Evolutionary conservation across 2,797 vertebrate species (phyloP).

Genomic region (Gymnoscopelus microlampas): DNA sequence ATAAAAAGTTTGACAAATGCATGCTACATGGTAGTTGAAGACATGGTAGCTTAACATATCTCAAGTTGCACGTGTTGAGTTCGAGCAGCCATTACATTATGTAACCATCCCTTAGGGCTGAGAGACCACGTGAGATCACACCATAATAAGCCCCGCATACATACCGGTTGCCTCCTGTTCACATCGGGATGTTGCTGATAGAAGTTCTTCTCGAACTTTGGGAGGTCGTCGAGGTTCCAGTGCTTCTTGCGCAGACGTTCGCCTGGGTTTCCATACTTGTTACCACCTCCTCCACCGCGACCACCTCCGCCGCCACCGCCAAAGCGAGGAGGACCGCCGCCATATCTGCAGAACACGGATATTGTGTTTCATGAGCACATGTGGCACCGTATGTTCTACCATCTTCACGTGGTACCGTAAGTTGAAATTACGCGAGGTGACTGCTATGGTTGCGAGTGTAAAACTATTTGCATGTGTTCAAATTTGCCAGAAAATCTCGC

Average conservation of each 20-base stretch:
- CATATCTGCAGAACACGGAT: constrained; percentile 74
- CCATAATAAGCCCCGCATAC: constrained; percentile 33
- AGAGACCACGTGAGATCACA: neutral
- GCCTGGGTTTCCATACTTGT: constrained; percentile 96
- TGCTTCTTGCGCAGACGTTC: constrained; percentile 96
- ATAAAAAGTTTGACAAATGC: neutral
- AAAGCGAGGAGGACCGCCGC: constrained; percentile 91
- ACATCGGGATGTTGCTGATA: constrained; percentile 94
- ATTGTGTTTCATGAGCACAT: too few species aligned
- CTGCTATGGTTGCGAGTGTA: too few species aligned
- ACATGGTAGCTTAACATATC: constrained; percentile 28
- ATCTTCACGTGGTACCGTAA: too few species aligned
- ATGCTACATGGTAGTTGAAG: neutral
- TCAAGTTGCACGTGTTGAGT: constrained; percentile 39
- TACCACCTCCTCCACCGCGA: constrained; percentile 79
- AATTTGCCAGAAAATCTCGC: too few species aligned
- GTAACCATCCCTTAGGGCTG: constrained; percentile 14
- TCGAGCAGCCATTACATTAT: constrained; percentile 12
- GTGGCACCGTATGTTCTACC: too few species aligned
- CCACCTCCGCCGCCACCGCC: constrained; percentile 85
- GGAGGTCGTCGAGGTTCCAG: constrained; percentile 97
- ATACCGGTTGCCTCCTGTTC: constrained; percentile 83
- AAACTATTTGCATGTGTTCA: too few species aligned
- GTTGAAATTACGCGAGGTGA: too few species aligned
- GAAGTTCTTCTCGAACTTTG: constrained; percentile 99